Base-by-base conservation (phyloP, 2,113 vertebrate species). In the Brienomyrus brachyistius region DNA sequence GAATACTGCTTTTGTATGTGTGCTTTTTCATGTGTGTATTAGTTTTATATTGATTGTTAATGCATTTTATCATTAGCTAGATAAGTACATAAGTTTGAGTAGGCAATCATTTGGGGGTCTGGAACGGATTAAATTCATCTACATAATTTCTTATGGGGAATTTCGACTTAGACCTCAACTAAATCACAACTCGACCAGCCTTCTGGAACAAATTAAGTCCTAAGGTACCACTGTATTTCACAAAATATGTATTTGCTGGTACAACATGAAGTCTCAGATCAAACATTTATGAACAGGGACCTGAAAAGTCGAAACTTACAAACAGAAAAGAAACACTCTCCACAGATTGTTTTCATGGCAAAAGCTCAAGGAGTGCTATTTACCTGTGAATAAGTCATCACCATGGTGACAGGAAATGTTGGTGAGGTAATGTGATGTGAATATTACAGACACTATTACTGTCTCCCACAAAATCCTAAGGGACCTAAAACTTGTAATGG, bases 321-420 rank as follows among this genome's bases (percentile, higher is more conserved):
- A 10, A 70, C 62, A 70, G n/a, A 70, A 66, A 31, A 66, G n/a
- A 31, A 70, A 70, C 62, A 66, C n/a, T 70, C 62, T 31, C n/a
- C 62, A 70, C n/a, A 66, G n/a, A 70, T 70, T 70, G n/a, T 70
- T 31, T 70, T 70, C 62, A 70, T 70, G 62, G 62, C 62, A 70
- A 70, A 31, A 31, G n/a, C 62, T 70, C 62, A 70, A 70, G 59
- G 59, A 66, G n/a, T 70, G 62, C 62, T 31, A 17, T 80, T 43
- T 80, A 80, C 74, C 74, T 80, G 74, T 80, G 74, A 80, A 80
- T 43, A 80, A 80, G 74, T 43, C 74, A 80, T 80, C 74, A 80
- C 74, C 74, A 19, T 80, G 74, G 35, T 80, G 74, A 80, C 74
- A 80, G 15, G 35, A 80, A 80, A 80, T 80, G 5, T 80, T 43